Conservation (phyloP, 1,140 invertebrate species). For the Drosophila ananassae region DNA sequence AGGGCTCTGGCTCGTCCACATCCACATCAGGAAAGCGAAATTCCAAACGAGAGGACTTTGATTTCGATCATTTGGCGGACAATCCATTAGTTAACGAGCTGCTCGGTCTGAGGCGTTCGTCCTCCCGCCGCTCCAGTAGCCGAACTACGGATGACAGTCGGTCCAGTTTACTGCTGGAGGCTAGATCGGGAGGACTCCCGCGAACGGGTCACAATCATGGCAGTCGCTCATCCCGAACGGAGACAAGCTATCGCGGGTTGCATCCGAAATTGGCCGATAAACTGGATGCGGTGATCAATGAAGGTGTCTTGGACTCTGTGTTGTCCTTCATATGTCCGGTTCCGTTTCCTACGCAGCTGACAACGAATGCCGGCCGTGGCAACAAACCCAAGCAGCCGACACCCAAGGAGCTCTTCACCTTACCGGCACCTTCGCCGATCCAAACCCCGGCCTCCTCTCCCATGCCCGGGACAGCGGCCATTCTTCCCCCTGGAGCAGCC, state of each 20-base stretch:
- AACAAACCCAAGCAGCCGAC: constrained; percentile 34
- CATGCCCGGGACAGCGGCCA: background rate
- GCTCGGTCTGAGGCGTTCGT: constrained; percentile 36
- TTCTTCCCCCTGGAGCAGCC: background rate
- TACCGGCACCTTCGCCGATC: constrained; percentile 10
- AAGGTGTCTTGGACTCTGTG: constrained; percentile 91
- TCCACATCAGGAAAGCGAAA: constrained; percentile 41
- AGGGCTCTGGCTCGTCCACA: constrained; percentile 14
- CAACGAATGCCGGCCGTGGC: background rate
- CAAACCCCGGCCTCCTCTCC: background rate
- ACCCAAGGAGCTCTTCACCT: constrained; percentile 20
- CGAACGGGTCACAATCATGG: constrained; percentile 44
- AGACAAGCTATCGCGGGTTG: constrained; percentile 50
- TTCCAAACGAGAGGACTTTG: constrained; percentile 60
- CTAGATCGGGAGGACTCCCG: constrained; percentile 8
- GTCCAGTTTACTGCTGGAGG: constrained; percentile 23
- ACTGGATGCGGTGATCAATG: constrained; percentile 87
- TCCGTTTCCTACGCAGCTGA: constrained; percentile 43
- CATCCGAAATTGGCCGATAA: constrained; percentile 77
- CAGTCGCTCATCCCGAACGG: constrained; percentile 18
- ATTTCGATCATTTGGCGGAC: constrained; percentile 68
- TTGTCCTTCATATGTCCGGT: constrained; percentile 87
- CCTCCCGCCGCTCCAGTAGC: constrained; percentile 17
- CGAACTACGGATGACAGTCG: constrained; percentile 30
- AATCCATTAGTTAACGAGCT: constrained; percentile 71